Percentiles rank a stretch among this genome's conserved stretches.
phyloP scores from a whole-genome alignment of 2,888 invertebrate genomes.

The Drosophila demipolita region DNA sequence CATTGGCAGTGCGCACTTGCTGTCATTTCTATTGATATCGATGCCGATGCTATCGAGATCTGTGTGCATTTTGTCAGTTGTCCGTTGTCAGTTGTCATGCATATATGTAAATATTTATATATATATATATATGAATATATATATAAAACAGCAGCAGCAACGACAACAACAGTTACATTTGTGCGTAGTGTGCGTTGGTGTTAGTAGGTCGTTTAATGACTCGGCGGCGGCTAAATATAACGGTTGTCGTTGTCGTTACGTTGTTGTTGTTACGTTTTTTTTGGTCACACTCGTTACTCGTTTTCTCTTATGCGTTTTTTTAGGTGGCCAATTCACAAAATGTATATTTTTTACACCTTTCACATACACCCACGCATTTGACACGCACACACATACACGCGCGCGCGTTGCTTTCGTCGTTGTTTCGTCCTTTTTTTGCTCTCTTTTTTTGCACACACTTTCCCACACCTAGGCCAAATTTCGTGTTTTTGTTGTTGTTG shows the following conservation, averaged over 20 bases:
- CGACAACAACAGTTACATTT: conserved; percentile 55
- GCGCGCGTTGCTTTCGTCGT: conserved; percentile 55
- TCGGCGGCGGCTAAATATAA: conserved; percentile 76
- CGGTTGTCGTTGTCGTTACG: conserved; percentile 61
- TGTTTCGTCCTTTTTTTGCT: conserved; percentile 40
- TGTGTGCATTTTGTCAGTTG: conserved; percentile 68
- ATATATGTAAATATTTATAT: conserved; percentile 4
- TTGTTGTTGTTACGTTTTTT: conserved; percentile 48
- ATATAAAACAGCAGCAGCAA: conserved; percentile 37
- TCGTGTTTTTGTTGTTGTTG: conserved; percentile 54
- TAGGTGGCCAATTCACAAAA: conserved; percentile 76
- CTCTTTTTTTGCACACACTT: conserved; percentile 48
- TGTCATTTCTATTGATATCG: conserved; percentile 55
- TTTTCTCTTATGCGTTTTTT: conserved; percentile 50
- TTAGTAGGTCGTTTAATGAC: conserved; percentile 66
- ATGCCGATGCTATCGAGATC: conserved; percentile 61
- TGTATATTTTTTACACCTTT: conserved; percentile 78
- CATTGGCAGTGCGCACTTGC: conserved; percentile 59
- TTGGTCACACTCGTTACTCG: conserved; percentile 73
- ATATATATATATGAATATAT: neutral
- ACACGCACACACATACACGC: conserved; percentile 60
- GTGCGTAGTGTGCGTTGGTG: conserved; percentile 65
- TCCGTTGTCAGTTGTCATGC: conserved; percentile 27
- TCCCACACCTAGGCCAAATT: conserved; percentile 49
- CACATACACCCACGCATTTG: conserved; percentile 74